These are phyloP conservation scores for Sisyra terminalis DNA, from an alignment of 2,888 invertebrate species.

Conservation along the genomic window DNA sequence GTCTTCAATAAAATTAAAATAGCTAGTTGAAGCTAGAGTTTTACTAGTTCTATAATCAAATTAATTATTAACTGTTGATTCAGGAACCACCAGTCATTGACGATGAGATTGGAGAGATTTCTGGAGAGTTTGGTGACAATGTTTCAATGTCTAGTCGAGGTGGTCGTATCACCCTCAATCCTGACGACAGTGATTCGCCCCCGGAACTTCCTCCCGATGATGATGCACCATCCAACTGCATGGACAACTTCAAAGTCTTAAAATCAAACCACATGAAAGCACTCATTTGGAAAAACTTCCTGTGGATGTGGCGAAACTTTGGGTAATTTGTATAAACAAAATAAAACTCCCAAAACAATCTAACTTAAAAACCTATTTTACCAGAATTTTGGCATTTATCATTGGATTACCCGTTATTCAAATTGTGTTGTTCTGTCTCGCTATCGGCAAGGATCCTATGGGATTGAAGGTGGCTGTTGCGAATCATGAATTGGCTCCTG, in stretches of 20 bases:
- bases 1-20: too few relatives aligned
- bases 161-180: conserved; percentile 41
- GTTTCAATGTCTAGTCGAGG: conserved; percentile 60
- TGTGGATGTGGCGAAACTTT: conserved; percentile 72
- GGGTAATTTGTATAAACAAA: too few relatives aligned
- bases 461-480: conserved; percentile 63
- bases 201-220: conserved; percentile 57
- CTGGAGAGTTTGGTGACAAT: conserved; percentile 77
- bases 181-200: conserved; percentile 24
- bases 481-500: conserved; percentile 51
- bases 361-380: conserved; percentile 10
- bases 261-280: conserved; percentile 61
- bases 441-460: conserved; percentile 74
- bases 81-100: conserved; percentile 31
- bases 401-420: conserved; percentile 73
- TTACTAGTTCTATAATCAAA: not conserved
- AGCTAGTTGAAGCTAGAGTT: not conserved
- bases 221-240: conserved; percentile 32
- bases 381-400: conserved; percentile 66
- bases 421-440: conserved; percentile 73
- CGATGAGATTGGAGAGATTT: conserved; percentile 57
- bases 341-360: not conserved
- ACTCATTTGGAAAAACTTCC: conserved; percentile 73
- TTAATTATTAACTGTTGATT: not conserved
- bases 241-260: conserved; percentile 43